Evolutionary conservation across 2,113 vertebrate genomes (phyloP), one percentile per base, ranked within the genome.

Genomic region (Lepus timidus): DNA sequence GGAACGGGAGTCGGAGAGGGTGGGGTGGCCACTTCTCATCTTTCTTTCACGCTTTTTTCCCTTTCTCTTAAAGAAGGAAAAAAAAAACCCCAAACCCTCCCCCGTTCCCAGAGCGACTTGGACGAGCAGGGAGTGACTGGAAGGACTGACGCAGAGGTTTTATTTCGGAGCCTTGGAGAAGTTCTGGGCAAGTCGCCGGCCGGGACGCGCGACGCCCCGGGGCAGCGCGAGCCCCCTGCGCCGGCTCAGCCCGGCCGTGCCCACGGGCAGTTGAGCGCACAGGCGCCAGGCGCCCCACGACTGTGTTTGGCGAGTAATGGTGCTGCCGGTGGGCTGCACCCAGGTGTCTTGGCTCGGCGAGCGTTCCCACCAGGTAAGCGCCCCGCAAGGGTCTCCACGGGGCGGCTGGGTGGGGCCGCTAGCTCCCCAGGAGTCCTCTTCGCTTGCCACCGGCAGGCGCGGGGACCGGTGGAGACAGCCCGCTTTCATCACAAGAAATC

Each of bases 401-500:
- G 33, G 8, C 11, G 52, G 39, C 64, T 61, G 58, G 49, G 61
- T 39, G 73, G 89, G 29, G 39, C 78, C 73, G 25, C 7, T 25
- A 68, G 82, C 73, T 84, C 89, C 85, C 61, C 6, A 52, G 88
- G 89, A 93, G 44, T 84, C 51, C 31, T 6, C 29, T 19, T 62
- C 55, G 65, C 58, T 29, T 39, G 86, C 80, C 70, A 58, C 13
- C 64, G 58, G 39, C 39, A 64, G 49, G 51, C 8, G 67, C 44
- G 31, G 85, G 33, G 76, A 62, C 20, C 29, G 64, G 80, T 39
- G 67, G 61, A 84, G 61, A 74, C 44, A 73, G 75, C 1, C 74
- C 39, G 80, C 17, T 87, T 90, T 93, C 83, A 61, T 89, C 75
- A 91, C 90, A 97, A 95, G 92, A 95, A 96, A 91, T 9, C 39